These are phyloP conservation scores for Tenualosa ilisha DNA, from an alignment of 2,797 vertebrate species.

Conservation along the genomic window DNA sequence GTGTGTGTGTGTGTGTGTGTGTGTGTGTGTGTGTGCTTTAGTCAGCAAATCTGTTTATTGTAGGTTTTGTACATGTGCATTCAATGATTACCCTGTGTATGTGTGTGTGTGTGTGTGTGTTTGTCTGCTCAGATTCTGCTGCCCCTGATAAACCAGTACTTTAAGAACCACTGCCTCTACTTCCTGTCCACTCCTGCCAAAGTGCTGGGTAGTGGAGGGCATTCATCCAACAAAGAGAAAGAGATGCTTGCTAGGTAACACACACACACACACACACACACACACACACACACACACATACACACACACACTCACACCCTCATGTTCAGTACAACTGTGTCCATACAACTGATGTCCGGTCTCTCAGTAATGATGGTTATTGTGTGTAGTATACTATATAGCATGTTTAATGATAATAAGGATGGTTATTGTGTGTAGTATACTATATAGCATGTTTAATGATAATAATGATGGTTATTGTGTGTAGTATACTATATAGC, in stretches of 20 bases:
- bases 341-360: not conserved
- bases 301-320: not conserved
- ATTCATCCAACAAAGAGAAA: conserved; percentile 94
- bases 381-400: too few relatives aligned
- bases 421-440: too few relatives aligned
- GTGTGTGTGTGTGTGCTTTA: not conserved
- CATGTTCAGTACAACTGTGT: not conserved
- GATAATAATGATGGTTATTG: too few relatives aligned
- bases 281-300: not conserved
- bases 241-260: conserved; percentile 93
- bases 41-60: not conserved
- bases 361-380: too few relatives aligned
- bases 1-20: conserved; percentile 15
- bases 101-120: conserved; percentile 14
- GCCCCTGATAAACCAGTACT: conserved; percentile 91
- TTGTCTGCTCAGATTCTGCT: conserved; percentile 80
- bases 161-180: conserved; percentile 96
- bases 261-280: conserved; percentile 9
- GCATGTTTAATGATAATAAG: too few relatives aligned
- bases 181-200: conserved; percentile 94
- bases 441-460: too few relatives aligned
- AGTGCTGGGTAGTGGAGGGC: conserved; percentile 88
- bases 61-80: not conserved
- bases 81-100: not conserved
- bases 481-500: too few relatives aligned